Evolutionary conservation across 2,888 invertebrate genomes (phyloP).

Genomic region (Melangyna quadrimaculata): DNA sequence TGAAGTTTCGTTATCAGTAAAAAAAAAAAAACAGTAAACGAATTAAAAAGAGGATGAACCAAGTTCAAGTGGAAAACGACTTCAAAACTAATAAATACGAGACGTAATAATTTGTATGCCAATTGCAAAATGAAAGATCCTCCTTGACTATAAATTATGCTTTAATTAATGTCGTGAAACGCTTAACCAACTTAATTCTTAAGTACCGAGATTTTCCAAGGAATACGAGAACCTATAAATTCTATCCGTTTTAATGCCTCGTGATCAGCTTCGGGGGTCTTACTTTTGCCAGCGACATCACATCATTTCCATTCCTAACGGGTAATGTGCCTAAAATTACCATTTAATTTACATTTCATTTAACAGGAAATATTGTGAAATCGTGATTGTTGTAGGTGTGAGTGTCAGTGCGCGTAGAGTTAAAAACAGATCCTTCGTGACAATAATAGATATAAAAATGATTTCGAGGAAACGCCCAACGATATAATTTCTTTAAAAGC

Average conservation of each 20-base stretch:
- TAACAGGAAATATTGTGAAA: slow-evolving; percentile 25
- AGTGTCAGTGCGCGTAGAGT: not conserved
- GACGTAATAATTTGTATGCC: slow-evolving; percentile 5
- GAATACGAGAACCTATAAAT: not conserved
- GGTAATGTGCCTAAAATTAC: slow-evolving; percentile 40
- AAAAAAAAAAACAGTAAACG: not conserved
- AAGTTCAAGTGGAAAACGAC: not conserved
- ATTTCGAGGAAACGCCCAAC: not conserved
- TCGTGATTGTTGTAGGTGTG: not conserved
- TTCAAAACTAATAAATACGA: not conserved
- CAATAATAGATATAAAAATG: not conserved
- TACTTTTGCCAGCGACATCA: not conserved
- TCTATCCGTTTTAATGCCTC: too few species aligned
- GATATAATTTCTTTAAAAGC: not conserved
- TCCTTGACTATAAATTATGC: not conserved
- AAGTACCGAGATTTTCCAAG: not conserved
- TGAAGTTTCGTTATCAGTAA: not conserved
- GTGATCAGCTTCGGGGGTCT: not conserved
- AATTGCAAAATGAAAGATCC: not conserved
- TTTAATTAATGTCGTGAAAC: slow-evolving; percentile 3
- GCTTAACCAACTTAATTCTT: slow-evolving; percentile 15
- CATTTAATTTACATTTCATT: slow-evolving; percentile 65
- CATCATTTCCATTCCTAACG: not conserved
- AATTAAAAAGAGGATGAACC: not conserved
- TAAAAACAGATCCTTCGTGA: not conserved